Conservation (phyloP, 2,888 invertebrate genomes). For the Melitaea athalia region DNA sequence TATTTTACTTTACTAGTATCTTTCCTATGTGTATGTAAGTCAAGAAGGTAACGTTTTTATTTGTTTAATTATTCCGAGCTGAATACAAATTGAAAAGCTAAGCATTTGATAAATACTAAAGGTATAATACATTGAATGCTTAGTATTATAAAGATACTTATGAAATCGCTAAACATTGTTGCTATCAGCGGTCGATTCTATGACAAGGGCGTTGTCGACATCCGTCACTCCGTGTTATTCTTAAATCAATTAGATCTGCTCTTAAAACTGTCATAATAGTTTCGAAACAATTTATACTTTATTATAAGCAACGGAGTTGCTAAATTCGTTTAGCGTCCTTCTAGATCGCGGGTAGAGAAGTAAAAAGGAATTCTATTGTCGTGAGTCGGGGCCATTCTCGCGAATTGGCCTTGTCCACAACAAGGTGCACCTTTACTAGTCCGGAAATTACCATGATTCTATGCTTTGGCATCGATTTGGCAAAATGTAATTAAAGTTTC, state of each 20-base stretch:
- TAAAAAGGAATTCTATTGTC: constrained; percentile 72
- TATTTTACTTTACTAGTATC: background rate
- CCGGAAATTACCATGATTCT: constrained; percentile 73
- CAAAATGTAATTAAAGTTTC: constrained; percentile 54
- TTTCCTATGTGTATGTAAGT: no score
- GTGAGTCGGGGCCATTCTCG: constrained; percentile 66
- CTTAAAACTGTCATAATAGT: constrained; percentile 63
- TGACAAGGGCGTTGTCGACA: constrained; percentile 74
- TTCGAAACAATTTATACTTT: constrained; percentile 59
- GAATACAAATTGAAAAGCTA: background rate
- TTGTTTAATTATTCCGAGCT: background rate
- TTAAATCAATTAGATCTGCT: constrained; percentile 75
- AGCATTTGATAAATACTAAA: background rate
- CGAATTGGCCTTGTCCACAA: constrained; percentile 65
- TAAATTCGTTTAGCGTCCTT: constrained; percentile 54
- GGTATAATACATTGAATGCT: background rate
- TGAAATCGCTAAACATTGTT: constrained; percentile 35
- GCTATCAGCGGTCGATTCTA: constrained; percentile 24
- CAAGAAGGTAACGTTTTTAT: no score
- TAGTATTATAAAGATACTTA: constrained; percentile 13
- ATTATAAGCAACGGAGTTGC: constrained; percentile 57
- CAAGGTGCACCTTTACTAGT: constrained; percentile 67
- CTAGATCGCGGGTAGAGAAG: constrained; percentile 48
- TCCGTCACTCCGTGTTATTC: constrained; percentile 62
- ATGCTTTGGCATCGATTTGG: constrained; percentile 54